These are phyloP conservation scores for Empidonax alnorum DNA, from an alignment of 2,113 vertebrate genomes.

Conservation along the genomic window DNA sequence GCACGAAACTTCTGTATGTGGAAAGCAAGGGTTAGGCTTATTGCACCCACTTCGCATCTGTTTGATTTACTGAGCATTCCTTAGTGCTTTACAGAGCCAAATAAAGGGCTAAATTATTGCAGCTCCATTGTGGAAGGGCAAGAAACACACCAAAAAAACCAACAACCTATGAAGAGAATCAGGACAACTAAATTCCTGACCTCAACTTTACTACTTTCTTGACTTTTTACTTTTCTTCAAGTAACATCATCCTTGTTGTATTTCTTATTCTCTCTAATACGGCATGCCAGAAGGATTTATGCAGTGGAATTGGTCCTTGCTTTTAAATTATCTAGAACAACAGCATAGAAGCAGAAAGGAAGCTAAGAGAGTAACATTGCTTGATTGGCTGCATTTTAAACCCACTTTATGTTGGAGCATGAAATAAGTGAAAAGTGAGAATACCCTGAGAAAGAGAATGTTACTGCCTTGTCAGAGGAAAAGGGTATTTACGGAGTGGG, in stretches of 20 bases:
- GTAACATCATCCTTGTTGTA: not conserved
- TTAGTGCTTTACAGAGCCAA: conserved; percentile 2
- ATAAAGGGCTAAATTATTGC: not conserved
- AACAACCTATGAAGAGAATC: not conserved
- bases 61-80: conserved; percentile 36
- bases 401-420: not conserved
- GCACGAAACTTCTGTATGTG: not conserved
- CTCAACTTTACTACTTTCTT: not conserved
- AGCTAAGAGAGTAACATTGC: not conserved
- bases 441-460: not conserved
- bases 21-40: conserved; percentile 28
- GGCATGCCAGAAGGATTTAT: not conserved
- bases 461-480: not conserved
- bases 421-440: not conserved
- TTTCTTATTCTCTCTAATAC: not conserved
- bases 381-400: not conserved
- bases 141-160: not conserved
- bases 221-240: not conserved
- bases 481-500: not conserved
- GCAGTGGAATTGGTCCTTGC: not conserved
- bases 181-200: not conserved
- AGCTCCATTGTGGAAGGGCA: not conserved
- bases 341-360: not conserved
- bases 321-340: not conserved
- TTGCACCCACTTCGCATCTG: not conserved